Percentiles rank a stretch among this genome's conserved stretches.
phyloP scores from a whole-genome alignment of 2,797 vertebrate genomes.

The Rhinatrema bivittatum region DNA sequence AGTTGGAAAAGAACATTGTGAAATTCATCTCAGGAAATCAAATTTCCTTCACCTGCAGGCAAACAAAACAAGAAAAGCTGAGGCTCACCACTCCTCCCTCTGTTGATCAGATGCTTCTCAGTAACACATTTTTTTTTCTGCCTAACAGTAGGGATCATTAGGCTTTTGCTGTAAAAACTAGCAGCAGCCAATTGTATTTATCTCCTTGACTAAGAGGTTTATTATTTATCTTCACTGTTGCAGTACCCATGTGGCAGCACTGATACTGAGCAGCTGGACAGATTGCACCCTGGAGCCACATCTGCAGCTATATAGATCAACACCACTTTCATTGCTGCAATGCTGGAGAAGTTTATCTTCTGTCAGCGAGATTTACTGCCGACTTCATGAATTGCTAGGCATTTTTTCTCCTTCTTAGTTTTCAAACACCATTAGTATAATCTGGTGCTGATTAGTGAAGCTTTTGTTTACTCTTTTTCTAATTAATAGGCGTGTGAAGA shows the following conservation, averaged over 20 bases:
- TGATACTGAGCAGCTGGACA: slow-evolving; percentile 56
- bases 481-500: slow-evolving; percentile 22
- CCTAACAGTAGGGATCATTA: slow-evolving; percentile 15
- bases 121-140: neutral
- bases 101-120: too few species aligned
- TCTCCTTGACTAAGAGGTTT: slow-evolving; percentile 51
- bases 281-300: slow-evolving; percentile 56
- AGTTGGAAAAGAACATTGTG: too few species aligned
- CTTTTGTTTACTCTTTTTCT: slow-evolving; percentile 11
- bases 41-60: too few species aligned
- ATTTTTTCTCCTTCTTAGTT: slow-evolving; percentile 15
- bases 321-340: slow-evolving; percentile 44
- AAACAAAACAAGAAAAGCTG: too few species aligned
- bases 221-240: slow-evolving; percentile 50
- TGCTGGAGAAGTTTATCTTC: slow-evolving; percentile 50
- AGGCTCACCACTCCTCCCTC: too few species aligned
- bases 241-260: slow-evolving; percentile 45
- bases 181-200: slow-evolving; percentile 30
- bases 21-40: too few species aligned
- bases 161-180: slow-evolving; percentile 37
- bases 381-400: slow-evolving; percentile 37
- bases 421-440: slow-evolving; percentile 23
- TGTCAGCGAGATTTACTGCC: slow-evolving; percentile 53
- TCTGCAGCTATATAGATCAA: slow-evolving; percentile 50
- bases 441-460: slow-evolving; percentile 22